Conservation (phyloP, 2,113 vertebrate species). For the Rousettus leschenaultii region DNA sequence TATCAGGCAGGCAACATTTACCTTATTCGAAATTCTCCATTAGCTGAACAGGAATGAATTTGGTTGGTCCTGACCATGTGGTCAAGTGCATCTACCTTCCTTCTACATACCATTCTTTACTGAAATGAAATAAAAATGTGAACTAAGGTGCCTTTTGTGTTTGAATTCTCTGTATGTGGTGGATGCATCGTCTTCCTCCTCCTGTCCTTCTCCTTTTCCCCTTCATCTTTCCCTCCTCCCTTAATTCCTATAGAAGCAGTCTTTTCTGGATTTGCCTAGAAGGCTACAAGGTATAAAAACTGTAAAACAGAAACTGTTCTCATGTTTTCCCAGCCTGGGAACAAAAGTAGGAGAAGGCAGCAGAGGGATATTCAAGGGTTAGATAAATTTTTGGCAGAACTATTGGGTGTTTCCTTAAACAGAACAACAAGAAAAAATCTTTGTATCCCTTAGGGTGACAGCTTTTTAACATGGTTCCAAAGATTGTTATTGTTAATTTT, state of each 20-base stretch:
- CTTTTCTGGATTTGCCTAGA: slow-evolving; percentile 9
- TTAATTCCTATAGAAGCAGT: neutral
- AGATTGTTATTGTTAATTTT: neutral
- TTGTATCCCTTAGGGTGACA: neutral
- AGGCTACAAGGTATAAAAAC: neutral
- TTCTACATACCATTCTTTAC: neutral
- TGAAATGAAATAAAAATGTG: slow-evolving; percentile 15
- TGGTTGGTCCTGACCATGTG: neutral
- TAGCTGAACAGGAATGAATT: slow-evolving; percentile 12
- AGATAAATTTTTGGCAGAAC: slow-evolving; percentile 38
- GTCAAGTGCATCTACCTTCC: neutral
- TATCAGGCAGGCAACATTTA: slow-evolving; percentile 31
- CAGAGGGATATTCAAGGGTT: neutral
- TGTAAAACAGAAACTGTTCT: neutral
- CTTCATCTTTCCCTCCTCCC: neutral
- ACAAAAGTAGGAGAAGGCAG: neutral
- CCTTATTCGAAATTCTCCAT: slow-evolving; percentile 40
- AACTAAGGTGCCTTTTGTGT: neutral
- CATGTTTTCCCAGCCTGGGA: slow-evolving; percentile 2
- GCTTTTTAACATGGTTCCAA: neutral
- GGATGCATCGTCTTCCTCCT: no score
- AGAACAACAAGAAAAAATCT: neutral
- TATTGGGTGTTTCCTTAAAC: neutral
- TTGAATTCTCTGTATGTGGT: neutral
- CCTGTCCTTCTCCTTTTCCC: neutral